phyloP scores from a whole-genome alignment of 1,140 invertebrate species.

The Formica selysi region DNA sequence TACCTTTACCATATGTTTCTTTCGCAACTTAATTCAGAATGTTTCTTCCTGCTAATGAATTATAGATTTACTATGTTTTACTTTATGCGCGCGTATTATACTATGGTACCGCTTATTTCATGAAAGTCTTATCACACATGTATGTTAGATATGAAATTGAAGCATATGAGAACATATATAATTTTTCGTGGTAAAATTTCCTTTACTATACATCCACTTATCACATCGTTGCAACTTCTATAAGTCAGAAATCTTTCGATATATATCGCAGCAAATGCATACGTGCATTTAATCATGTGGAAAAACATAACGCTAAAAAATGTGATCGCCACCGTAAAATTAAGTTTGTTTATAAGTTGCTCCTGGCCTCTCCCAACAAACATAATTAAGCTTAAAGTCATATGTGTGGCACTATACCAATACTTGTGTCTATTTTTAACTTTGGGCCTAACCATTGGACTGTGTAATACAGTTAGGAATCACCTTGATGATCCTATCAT shows the following conservation, averaged over 20 bases:
- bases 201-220: neutral
- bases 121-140: neutral
- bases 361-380: slow-evolving; percentile 32
- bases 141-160: slow-evolving; percentile 9
- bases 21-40: neutral
- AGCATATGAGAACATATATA: neutral
- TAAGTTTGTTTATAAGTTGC: slow-evolving; percentile 28
- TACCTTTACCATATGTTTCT: neutral
- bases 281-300: slow-evolving; percentile 26
- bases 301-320: slow-evolving; percentile 11
- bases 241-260: neutral
- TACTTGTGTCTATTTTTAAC: neutral
- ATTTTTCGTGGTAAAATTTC: neutral
- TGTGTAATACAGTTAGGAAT: slow-evolving; percentile 6
- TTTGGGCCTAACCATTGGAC: neutral
- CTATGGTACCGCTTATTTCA: neutral
- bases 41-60: neutral
- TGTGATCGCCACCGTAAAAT: slow-evolving; percentile 8
- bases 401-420: slow-evolving; percentile 6
- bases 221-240: neutral
- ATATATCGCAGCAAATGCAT: neutral
- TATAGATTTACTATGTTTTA: slow-evolving; percentile 4
- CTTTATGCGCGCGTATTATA: neutral
- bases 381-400: slow-evolving; percentile 11
- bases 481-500: slow-evolving; percentile 24